A percentile compares a stretch with the other conserved stretches of the same genome.
phyloP scores from a whole-genome alignment of 2,888 invertebrate genomes.

The Acleris laterana region DNA sequence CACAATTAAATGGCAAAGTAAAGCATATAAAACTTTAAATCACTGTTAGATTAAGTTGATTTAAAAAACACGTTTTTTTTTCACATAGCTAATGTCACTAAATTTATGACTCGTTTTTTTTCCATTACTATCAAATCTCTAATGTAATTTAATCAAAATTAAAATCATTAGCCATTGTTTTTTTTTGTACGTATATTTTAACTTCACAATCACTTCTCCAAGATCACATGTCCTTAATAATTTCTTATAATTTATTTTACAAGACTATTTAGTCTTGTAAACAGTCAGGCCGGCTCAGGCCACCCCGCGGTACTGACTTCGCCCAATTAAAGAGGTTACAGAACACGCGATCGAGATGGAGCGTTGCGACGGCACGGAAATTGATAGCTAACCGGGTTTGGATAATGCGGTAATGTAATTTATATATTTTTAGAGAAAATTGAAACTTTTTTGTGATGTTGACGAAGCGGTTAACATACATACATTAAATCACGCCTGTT shows the following conservation, averaged over 20 bases:
- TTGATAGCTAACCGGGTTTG: slow-evolving; percentile 6
- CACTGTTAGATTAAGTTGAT: no score
- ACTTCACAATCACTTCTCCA: neutral
- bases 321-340: slow-evolving; percentile 35
- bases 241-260: neutral
- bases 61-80: no score
- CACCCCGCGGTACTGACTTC: slow-evolving; percentile 20
- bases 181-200: no score
- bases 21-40: no score
- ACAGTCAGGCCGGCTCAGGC: slow-evolving; percentile 22
- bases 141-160: neutral
- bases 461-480: no score
- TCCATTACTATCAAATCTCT: neutral
- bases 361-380: slow-evolving; percentile 25
- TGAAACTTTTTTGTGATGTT: no score
- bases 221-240: neutral
- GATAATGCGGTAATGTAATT: neutral
- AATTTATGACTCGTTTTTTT: no score
- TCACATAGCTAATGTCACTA: no score
- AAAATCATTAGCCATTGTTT: neutral
- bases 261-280: neutral
- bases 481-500: no score
- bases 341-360: slow-evolving; percentile 31
- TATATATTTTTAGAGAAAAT: neutral
- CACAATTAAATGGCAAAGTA: no score